Base-by-base conservation (phyloP, 2,113 vertebrate species). In the Sarotherodon lohbergeri region DNA sequence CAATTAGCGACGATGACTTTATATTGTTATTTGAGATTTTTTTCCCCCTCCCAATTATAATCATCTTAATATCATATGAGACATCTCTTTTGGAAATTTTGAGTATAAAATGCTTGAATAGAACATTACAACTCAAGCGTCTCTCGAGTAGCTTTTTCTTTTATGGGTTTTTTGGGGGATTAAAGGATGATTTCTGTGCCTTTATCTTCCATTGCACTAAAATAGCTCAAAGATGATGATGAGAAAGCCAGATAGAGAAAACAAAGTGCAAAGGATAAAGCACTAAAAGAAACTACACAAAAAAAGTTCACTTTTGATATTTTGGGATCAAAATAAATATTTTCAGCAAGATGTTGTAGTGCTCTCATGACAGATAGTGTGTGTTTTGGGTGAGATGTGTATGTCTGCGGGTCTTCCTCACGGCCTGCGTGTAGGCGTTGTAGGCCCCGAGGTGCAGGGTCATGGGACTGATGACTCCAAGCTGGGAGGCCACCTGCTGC, bases 381-480 rank as follows among this genome's bases (percentile, higher is more conserved):
- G 22, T 68, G 29, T 86, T 83, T 71, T 34, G 41, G 13, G n/a
- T 43, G 22, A 73, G 24, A 27, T 76, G 79, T 73, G 50, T 84
- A 13, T 83, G 63, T 52, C 29, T 6, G 78, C 56, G 54, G 54
- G 78, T 34, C 46, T 46, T 93, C 63, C 98, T 97, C 95, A 99
- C 98, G 39, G 98, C 98, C 95, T 98, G 98, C 54, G 98, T 98
- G 96, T 98, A 98, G 92, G 98, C 98, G 83, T 98, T 98, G 95
- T 99, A 99, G 54, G 98, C 98, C 86, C 98, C 98, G 1, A 99
- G 98, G 95, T 98, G 98, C 86, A 99, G 97, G 88, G 98, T 98
- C 83, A 99, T 98, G 92, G 98, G 98, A 90, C 98, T 98, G 96
- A 99, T 98, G 97, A 98, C 98, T 79, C 98, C 98, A 92, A 98